Evolutionary conservation across 92 coral and sea anemone genomes (phyloP).

Genomic region (Actinostola sp.): DNA sequence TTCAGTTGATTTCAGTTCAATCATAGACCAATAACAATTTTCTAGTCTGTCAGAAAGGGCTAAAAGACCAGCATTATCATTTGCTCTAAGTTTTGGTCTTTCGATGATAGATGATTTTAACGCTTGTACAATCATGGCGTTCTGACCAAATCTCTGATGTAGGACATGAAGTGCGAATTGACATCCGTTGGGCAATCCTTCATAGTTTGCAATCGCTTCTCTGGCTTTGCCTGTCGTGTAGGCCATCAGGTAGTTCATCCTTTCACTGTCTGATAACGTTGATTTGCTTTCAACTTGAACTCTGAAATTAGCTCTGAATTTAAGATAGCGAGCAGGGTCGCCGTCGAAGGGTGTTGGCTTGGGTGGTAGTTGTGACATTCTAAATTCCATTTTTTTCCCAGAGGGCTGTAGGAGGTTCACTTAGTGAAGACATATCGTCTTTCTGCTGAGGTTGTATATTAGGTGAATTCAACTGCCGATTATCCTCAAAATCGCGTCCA

Average conservation of each 20-base stretch:
- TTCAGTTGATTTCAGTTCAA: constrained; percentile 45
- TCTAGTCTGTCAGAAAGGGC: constrained; percentile 50
- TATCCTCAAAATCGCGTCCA: too few relatives aligned
- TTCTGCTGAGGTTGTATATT: not conserved
- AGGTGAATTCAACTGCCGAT: not conserved
- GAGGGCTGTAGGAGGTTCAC: constrained; percentile 34
- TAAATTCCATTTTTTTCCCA: constrained; percentile 59
- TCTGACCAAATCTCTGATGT: constrained; percentile 56
- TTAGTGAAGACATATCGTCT: not conserved
- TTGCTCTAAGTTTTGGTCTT: constrained; percentile 35
- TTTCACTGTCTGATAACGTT: constrained; percentile 27
- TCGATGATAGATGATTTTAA: constrained; percentile 32
- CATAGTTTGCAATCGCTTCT: constrained; percentile 25
- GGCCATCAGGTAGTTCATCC: constrained; percentile 52
- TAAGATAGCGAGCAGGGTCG: constrained; percentile 39
- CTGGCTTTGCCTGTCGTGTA: constrained; percentile 51
- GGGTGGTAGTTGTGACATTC: constrained; percentile 51
- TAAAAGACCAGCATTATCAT: constrained; percentile 41
- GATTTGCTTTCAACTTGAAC: constrained; percentile 44
- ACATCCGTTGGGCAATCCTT: constrained; percentile 42
- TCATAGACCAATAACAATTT: constrained; percentile 51
- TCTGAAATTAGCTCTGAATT: constrained; percentile 51
- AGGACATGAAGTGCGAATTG: constrained; percentile 34
- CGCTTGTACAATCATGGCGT: constrained; percentile 45
- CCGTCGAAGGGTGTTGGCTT: constrained; percentile 40